Evolutionary conservation across 1,140 invertebrate genomes (phyloP).

Genomic region (Drosophila rhopaloa): DNA sequence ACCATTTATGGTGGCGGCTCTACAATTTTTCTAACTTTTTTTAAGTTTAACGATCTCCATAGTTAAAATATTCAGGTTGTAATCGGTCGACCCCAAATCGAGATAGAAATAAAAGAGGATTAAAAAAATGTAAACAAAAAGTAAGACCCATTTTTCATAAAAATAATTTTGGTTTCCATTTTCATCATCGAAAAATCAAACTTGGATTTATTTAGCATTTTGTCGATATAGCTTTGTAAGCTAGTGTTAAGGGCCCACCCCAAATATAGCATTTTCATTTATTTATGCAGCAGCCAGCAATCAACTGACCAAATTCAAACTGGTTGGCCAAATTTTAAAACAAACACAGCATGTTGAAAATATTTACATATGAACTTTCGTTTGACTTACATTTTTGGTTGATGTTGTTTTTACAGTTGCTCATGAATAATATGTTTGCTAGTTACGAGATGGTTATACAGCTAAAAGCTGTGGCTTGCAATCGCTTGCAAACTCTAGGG

Average conservation of each 20-base stretch:
- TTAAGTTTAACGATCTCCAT: too few relatives aligned
- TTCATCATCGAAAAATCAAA: too few relatives aligned
- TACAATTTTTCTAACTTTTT: too few relatives aligned
- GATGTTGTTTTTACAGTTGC: constrained; percentile 41
- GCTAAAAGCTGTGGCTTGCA: not conserved
- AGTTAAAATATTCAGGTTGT: too few relatives aligned
- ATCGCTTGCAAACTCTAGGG: not conserved
- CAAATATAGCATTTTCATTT: constrained; percentile 32
- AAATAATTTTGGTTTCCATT: too few relatives aligned
- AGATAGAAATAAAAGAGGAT: too few relatives aligned
- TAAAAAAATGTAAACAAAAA: too few relatives aligned
- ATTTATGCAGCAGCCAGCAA: constrained; percentile 49
- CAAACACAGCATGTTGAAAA: constrained; percentile 70
- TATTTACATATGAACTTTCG: constrained; percentile 77
- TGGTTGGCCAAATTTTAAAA: constrained; percentile 55
- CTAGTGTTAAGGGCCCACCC: not conserved
- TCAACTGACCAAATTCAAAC: constrained; percentile 66
- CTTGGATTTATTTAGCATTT: too few relatives aligned
- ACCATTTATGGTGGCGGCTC: too few relatives aligned
- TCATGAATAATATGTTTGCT: constrained; percentile 54
- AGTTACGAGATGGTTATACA: constrained; percentile 23
- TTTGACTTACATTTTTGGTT: constrained; percentile 43
- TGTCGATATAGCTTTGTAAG: too few relatives aligned
- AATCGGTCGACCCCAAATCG: too few relatives aligned
- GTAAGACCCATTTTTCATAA: too few relatives aligned